Base-by-base conservation (phyloP, 1,140 invertebrate species). In the Holcopasites calliopsidis region DNA sequence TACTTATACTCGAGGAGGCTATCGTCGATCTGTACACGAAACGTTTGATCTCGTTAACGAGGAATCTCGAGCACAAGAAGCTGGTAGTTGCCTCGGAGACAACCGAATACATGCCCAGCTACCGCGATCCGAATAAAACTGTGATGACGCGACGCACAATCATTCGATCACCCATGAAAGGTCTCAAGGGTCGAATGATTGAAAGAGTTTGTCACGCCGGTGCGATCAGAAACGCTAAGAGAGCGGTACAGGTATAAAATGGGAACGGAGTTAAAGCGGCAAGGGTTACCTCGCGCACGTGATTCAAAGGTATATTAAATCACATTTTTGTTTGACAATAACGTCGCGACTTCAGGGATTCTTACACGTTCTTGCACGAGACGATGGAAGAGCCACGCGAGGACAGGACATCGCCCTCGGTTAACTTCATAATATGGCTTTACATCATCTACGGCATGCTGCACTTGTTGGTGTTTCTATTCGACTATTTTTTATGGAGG, bases 401-500 rank as follows among this genome's bases (percentile, higher is more conserved):
- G 28, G 28, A 42, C 54, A 52, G 21, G 18, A 58, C 52, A 50
- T 72, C 60, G 50, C 65, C 50, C 33, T 78, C 68, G 23, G 23
- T 31, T 44, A 79, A 87, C 18, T 84, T 80, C 57, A 49, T 87
- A 28, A 52, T 79, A 42, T 66, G 66, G 55, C 74, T 87, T 21
- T 87, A 87, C 62, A 28, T 82, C 13, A 78, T 77, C 42, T 88
- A 87, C 16, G 74, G 35, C 3, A 7, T 82, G 0, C 58, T 87
- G 11, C 84, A 85, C 21, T 54, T 87, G 0, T 38, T 83, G 13
- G 74, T 86, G 2, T 72, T 87, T 28, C 4, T 85, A 11, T 70
- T 87, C 10, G 81, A 87, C 42, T 80, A 85, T 88, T 87, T 88
- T 87, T 87, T 80, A 80, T 83, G 83, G 79, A 81, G 2, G 71